Base-by-base conservation (phyloP, 2,797 vertebrate genomes). In the Hydrolagus colliei region DNA sequence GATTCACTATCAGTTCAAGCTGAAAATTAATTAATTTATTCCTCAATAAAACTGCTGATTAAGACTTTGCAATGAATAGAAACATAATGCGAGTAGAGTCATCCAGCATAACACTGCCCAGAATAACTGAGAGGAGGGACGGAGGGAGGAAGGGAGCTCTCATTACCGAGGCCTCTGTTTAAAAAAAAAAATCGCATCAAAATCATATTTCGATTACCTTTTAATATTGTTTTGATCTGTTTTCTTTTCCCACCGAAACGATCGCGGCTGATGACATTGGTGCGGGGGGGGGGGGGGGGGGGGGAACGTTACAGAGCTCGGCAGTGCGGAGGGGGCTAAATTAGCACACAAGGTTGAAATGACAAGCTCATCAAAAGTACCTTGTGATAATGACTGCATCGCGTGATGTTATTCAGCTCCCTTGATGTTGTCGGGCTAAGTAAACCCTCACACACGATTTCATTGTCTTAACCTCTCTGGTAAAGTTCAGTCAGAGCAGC, bases 341-440 rank as follows among this genome's bases (percentile, higher is more conserved):
- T 84, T 84, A 84, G 79, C 79, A 84, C 65, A 84, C 79, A 71
- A 63, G 71, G 65, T 84, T 35, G 32, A 84, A 68, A 84, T 84
- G 79, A 84, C 79, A 71, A 84, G 65, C 79, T 52, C 52, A 61
- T 35, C 71, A 35, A 67, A 27, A 84, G 32, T 35, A 71, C 27
- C 79, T 32, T 63, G 71, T 63, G 65, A 68, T 84, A 84, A 84
- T 84, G 79, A 84, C 79, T 84, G 79, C 22, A 71, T 71, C 79
- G 35, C 65, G 65, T 84, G 79, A 84, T 84, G 79, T 41, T 71
- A 52, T 67, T 84, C 32, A 84, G 32, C 62, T 71, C 65, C 27
- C 32, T 67, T 84, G 63, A 84, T 20, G 71, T 63, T 32, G 62
- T 71, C 79, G 68, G 65, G 1, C 65, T 71, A 14, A 71, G 65